A percentile compares a stretch with the other conserved stretches of the same genome.
Conservation (phyloP, 1,140 invertebrate genomes). For the Trypoxylus dichotomus region DNA sequence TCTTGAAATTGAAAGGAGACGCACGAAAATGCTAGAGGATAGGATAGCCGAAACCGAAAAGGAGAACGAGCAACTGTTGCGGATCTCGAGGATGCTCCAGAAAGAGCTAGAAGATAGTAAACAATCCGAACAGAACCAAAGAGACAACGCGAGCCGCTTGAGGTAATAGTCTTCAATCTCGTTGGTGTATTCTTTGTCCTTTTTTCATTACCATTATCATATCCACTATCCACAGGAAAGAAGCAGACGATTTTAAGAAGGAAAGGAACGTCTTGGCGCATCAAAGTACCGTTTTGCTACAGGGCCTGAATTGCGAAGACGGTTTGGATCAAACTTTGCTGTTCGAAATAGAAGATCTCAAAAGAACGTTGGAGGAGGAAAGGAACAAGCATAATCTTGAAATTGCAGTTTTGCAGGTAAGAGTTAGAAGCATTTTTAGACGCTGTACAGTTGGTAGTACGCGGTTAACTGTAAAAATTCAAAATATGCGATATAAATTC, state of each 20-base stretch:
- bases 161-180: constrained; percentile 36
- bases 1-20: constrained; percentile 60
- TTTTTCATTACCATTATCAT: no score
- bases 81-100: constrained; percentile 60
- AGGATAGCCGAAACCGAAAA: constrained; percentile 48
- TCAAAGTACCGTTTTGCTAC: constrained; percentile 67
- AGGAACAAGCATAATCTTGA: constrained; percentile 58
- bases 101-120: constrained; percentile 64
- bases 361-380: constrained; percentile 64
- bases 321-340: constrained; percentile 60
- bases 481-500: no score
- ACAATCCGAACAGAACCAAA: constrained; percentile 62
- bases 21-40: constrained; percentile 54
- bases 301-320: constrained; percentile 57
- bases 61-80: constrained; percentile 27
- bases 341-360: constrained; percentile 64
- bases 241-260: constrained; percentile 61
- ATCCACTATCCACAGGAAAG: constrained; percentile 49
- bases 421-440: no score
- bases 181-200: background rate
- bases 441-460: no score
- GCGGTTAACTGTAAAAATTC: no score
- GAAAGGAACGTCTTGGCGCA: constrained; percentile 67
- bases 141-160: constrained; percentile 60
- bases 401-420: constrained; percentile 60